Evolutionary conservation across 2,888 invertebrate genomes (phyloP), one percentile per base, ranked within the genome.

Genomic region (Hypomecis atomaria): DNA sequence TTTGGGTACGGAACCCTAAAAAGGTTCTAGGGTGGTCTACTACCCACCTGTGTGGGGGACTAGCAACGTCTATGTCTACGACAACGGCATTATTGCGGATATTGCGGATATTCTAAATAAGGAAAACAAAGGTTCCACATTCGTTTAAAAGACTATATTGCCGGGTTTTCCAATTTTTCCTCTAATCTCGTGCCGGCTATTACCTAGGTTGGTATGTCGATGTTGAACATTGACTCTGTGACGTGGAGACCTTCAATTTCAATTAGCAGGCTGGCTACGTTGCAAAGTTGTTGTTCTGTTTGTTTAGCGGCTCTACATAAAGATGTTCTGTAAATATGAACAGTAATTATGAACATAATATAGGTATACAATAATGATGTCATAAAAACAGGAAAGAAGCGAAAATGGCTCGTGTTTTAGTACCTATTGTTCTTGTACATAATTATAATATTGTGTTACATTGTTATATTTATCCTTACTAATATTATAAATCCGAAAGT

Each of bases 221-320:
- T 58, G 66, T 71, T 58, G 57, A 55, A 57, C 69, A 69, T 74
- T 74, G 71, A 71, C 71, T 69, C 68, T 67, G 69, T 70, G 65
- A 69, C 69, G 72, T 60, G 6, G 44, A 43, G 47, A 66, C 77
- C 78, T 76, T 79, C 72, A 78, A 71, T 73, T 75, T 73, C 61
- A 59, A 54, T 61, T 59, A 60, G 36, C 40, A 65, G 71, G 55
- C 66, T 69, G n/a, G 13, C 1, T 50, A 37, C 45, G 56, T 56
- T 38, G 56, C 47, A 47, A 73, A 66, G 55, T 68, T 67, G 55
- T 68, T 67, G 67, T 60, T 61, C 38, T 54, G 40, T 50, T 50
- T 59, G 55, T 50, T 69, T 63, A 65, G 65, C 61, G 60, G 44
- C 56, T 59, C 50, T 37, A 40, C 60, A 63, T 33, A 50, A 59